Percentiles rank a stretch among this genome's conserved stretches.
phyloP scores from a whole-genome alignment of 2,888 invertebrate species.

The Cryptus viduatorius region DNA sequence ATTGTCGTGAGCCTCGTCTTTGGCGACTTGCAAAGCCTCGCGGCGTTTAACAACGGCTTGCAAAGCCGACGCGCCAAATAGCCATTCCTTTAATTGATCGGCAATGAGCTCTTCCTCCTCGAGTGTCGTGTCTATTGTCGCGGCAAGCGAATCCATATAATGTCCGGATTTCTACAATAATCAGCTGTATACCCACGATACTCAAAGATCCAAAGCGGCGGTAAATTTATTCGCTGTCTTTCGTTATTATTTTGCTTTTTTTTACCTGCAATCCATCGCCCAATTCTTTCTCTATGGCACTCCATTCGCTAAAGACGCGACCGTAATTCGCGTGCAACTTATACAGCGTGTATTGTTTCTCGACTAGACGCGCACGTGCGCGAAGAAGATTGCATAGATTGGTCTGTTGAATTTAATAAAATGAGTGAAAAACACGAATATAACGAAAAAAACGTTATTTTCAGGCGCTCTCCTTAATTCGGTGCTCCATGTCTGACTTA shows the following conservation, averaged over 20 bases:
- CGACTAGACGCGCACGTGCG: slow-evolving; percentile 89
- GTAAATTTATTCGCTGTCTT: background rate
- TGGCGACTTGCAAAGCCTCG: slow-evolving; percentile 90
- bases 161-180: slow-evolving; percentile 86
- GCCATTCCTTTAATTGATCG: slow-evolving; percentile 93
- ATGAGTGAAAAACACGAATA: slow-evolving; percentile 14
- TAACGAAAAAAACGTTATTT: background rate
- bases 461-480: background rate
- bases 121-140: slow-evolving; percentile 90
- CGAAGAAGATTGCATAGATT: slow-evolving; percentile 84
- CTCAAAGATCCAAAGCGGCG: background rate
- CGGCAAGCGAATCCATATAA: slow-evolving; percentile 90
- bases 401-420: slow-evolving; percentile 76
- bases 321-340: slow-evolving; percentile 94
- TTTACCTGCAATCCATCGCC: slow-evolving; percentile 90
- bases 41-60: slow-evolving; percentile 91
- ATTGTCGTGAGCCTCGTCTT: slow-evolving; percentile 90
- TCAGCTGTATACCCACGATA: slow-evolving; percentile 70
- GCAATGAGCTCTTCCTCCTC: slow-evolving; percentile 94
- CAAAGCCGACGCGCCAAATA: slow-evolving; percentile 91
- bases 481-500: slow-evolving; percentile 75
- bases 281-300: slow-evolving; percentile 93
- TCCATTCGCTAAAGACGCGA: slow-evolving; percentile 94
- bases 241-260: slow-evolving; percentile 11
- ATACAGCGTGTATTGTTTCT: slow-evolving; percentile 91